Evolutionary conservation across 2,113 vertebrate species (phyloP).

Genomic region (Chaetops frenatus): DNA sequence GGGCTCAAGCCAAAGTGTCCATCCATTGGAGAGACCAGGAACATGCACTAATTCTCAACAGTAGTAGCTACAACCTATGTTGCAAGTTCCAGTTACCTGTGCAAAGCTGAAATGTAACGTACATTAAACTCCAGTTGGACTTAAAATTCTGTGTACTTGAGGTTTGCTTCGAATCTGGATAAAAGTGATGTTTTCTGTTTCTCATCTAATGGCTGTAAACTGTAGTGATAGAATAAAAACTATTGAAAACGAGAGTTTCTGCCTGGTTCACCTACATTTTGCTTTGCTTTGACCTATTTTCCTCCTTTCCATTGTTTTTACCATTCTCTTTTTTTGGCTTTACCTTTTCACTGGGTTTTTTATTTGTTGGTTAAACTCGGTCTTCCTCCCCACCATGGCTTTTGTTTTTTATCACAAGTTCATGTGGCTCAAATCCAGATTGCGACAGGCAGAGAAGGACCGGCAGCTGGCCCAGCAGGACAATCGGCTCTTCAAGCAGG

Average conservation of each 20-base stretch:
- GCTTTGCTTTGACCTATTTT: conserved; percentile 49
- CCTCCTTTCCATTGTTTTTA: not conserved
- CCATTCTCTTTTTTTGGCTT: conserved; percentile 26
- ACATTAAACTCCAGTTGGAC: conserved; percentile 39
- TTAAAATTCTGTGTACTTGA: conserved; percentile 66
- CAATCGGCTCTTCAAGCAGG: conserved; percentile 95
- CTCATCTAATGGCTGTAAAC: conserved; percentile 89
- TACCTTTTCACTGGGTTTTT: conserved; percentile 59
- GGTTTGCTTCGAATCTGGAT: conserved; percentile 70
- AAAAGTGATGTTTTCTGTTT: conserved; percentile 82
- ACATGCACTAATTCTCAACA: conserved; percentile 3
- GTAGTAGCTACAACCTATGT: conserved; percentile 30
- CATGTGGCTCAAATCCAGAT: conserved; percentile 93
- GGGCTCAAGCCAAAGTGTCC: not conserved
- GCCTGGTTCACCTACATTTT: conserved; percentile 83
- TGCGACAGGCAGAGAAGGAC: conserved; percentile 84
- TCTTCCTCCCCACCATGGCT: conserved; percentile 77
- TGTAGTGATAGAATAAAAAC: conserved; percentile 94
- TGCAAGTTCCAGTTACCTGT: conserved; percentile 50
- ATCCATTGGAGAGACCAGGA: conserved; percentile 3
- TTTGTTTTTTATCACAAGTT: conserved; percentile 89
- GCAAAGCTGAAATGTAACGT: conserved; percentile 59
- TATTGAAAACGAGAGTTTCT: conserved; percentile 70
- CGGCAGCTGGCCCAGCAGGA: conserved; percentile 85
- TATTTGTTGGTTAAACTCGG: conserved; percentile 64